A percentile compares a stretch with the other conserved stretches of the same genome.
Conservation (phyloP, 2,888 invertebrate species). For the Heliconius hortense region DNA sequence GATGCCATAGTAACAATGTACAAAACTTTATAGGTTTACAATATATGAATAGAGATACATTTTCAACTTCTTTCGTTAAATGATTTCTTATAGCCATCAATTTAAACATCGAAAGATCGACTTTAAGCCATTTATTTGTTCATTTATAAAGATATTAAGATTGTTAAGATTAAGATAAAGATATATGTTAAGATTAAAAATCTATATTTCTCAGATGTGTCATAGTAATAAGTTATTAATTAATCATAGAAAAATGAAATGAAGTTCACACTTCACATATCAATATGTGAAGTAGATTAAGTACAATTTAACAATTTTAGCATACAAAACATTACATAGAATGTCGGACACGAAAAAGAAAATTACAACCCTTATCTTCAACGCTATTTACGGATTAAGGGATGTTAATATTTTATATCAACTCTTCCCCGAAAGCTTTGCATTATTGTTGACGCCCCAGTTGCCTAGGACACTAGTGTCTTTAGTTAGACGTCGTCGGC, state of each 20-base stretch:
- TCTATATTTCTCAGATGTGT: neutral
- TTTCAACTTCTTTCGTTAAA: neutral
- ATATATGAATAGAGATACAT: neutral
- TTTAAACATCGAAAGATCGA: neutral
- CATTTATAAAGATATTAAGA: neutral
- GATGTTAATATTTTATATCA: conserved; percentile 11
- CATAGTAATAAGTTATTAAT: neutral
- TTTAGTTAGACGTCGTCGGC: conserved; percentile 66
- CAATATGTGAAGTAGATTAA: neutral
- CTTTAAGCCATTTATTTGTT: neutral
- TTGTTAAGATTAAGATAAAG: too few species aligned
- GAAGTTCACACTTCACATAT: neutral
- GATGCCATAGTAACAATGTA: neutral
- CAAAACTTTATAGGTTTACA: neutral
- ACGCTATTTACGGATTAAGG: conserved; percentile 1
- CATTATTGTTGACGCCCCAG: conserved; percentile 65
- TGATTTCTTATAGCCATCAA: neutral
- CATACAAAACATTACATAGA: neutral
- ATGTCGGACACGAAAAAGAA: neutral
- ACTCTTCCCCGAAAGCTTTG: conserved; percentile 20
- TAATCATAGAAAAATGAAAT: too few species aligned
- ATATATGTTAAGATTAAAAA: neutral
- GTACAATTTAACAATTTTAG: neutral
- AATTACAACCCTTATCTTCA: neutral
- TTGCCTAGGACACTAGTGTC: conserved; percentile 71